phyloP scores from a whole-genome alignment of 2,888 invertebrate genomes.

The Hydropsyche betteni region DNA sequence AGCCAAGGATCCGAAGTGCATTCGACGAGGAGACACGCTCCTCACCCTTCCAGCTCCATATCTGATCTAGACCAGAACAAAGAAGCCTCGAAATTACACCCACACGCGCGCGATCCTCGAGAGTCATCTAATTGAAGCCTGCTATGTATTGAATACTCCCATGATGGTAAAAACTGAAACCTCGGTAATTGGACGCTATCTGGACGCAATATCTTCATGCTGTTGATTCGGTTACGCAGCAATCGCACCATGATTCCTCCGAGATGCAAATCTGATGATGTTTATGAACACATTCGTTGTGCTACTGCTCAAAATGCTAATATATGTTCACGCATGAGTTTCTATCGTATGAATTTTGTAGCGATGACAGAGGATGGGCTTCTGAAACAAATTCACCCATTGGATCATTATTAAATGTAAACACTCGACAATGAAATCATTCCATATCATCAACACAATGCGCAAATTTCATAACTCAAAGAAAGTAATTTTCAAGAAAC shows the following conservation, averaged over 20 bases:
- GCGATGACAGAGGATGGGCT: too few species aligned
- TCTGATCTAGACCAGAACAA: conserved; percentile 19
- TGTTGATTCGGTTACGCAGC: conserved; percentile 22
- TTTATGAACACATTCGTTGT: conserved; percentile 12
- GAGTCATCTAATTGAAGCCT: not conserved
- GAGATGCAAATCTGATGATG: conserved; percentile 28
- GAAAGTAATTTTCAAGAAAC: not conserved
- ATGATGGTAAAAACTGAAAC: conserved; percentile 6
- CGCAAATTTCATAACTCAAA: too few species aligned
- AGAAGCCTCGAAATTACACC: not conserved
- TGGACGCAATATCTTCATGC: conserved; percentile 21
- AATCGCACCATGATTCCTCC: conserved; percentile 19
- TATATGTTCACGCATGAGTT: too few species aligned
- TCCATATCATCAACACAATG: too few species aligned
- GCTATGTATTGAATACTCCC: not conserved
- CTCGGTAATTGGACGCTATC: conserved; percentile 5
- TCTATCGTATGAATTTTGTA: too few species aligned
- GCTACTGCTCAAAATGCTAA: not conserved
- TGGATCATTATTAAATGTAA: too few species aligned
- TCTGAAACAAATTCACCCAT: too few species aligned
- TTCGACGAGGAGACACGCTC: conserved; percentile 27
- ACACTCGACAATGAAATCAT: too few species aligned
- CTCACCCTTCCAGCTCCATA: conserved; percentile 15
- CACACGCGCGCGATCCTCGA: not conserved
- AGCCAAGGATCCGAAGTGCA: not conserved